Evolutionary conservation across 2,113 vertebrate genomes (phyloP).

Genomic region (Ictalurus punctatus): DNA sequence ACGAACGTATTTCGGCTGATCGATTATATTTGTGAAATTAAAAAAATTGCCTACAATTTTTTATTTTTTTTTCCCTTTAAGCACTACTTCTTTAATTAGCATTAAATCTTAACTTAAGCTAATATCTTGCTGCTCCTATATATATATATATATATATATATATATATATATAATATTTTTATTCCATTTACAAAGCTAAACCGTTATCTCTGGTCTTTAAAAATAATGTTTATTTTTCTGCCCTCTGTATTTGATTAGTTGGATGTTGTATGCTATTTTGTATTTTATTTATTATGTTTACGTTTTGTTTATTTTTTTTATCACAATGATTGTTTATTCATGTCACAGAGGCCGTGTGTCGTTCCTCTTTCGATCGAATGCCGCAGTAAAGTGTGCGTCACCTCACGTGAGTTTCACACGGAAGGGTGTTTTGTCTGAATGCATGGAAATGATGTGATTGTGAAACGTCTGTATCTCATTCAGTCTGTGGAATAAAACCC

Average conservation of each 20-base stretch:
- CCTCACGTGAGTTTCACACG: constrained; percentile 24
- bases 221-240: background rate
- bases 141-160: background rate
- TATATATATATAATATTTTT: background rate
- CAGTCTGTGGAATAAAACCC: constrained; percentile 46
- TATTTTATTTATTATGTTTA: constrained; percentile 23
- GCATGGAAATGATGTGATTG: constrained; percentile 50
- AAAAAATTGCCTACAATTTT: background rate
- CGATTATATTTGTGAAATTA: background rate
- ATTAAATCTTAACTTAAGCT: background rate
- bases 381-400: constrained; percentile 25
- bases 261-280: background rate
- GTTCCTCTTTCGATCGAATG: background rate
- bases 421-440: constrained; percentile 33
- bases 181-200: background rate
- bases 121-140: background rate
- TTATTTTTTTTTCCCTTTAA: background rate
- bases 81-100: background rate
- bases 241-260: background rate
- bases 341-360: constrained; percentile 1
- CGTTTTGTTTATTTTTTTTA: background rate
- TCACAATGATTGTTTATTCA: background rate
- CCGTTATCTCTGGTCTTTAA: background rate
- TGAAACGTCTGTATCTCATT: constrained; percentile 35
- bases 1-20: background rate